These are phyloP conservation scores for Phenacoccus solenopsis DNA, from an alignment of 1,140 invertebrate species.

Conservation along the genomic window DNA sequence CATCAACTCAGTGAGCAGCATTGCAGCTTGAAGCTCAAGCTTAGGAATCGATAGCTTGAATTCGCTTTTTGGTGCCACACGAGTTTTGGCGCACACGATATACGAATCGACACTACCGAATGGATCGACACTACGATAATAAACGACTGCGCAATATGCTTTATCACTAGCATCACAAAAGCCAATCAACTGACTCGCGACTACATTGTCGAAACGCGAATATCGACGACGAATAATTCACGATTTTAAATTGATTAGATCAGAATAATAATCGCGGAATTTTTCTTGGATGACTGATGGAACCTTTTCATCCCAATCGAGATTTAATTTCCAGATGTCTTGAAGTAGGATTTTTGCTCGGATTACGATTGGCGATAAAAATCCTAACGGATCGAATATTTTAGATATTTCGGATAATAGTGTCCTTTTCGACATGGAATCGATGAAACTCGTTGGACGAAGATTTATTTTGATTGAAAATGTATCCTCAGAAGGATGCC, in stretches of 20 bases:
- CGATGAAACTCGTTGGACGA: background rate
- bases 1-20: slow-evolving; percentile 26
- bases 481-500: background rate
- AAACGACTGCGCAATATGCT: slow-evolving; percentile 20
- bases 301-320: slow-evolving; percentile 27
- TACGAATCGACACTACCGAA: slow-evolving; percentile 16
- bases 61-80: slow-evolving; percentile 31
- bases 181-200: background rate
- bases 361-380: slow-evolving; percentile 27
- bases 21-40: slow-evolving; percentile 33
- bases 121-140: background rate
- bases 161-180: slow-evolving; percentile 20
- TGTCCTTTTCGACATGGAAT: slow-evolving; percentile 10
- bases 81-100: slow-evolving; percentile 30
- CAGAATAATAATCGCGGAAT: background rate
- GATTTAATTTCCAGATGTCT: slow-evolving; percentile 23
- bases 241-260: background rate
- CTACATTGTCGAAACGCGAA: background rate
- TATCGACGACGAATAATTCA: background rate
- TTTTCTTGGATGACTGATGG: slow-evolving; percentile 7
- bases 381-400: slow-evolving; percentile 29
- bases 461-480: background rate
- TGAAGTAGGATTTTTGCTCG: slow-evolving; percentile 29
- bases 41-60: slow-evolving; percentile 31
- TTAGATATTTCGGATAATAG: slow-evolving; percentile 23